phyloP scores from a whole-genome alignment of 2,113 vertebrate genomes.

The Willisornis vidua region DNA sequence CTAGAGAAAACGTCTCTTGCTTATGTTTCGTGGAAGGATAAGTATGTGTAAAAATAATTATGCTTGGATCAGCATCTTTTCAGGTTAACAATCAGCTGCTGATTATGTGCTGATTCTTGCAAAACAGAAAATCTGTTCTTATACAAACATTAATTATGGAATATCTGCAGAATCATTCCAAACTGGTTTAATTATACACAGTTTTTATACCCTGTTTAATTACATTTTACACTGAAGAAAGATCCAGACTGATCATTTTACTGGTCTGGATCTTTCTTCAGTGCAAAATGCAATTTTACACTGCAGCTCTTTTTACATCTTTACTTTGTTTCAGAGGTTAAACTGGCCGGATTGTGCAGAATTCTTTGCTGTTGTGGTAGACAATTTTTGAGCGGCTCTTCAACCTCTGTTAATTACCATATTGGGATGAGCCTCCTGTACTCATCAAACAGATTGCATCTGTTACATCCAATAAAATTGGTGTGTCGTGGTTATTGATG shows the following conservation, averaged over 20 bases:
- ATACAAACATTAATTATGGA: conserved; percentile 74
- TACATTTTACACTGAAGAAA: conserved; percentile 53
- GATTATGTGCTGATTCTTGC: conserved; percentile 71
- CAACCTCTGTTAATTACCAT: conserved; percentile 55
- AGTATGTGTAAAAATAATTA: conserved; percentile 29
- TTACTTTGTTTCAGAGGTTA: conserved; percentile 59
- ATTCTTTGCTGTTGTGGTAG: conserved; percentile 3
- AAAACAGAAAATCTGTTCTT: conserved; percentile 54
- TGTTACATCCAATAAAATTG: conserved; percentile 65
- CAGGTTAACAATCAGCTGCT: conserved; percentile 53
- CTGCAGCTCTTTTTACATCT: conserved; percentile 49
- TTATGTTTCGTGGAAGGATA: neutral
- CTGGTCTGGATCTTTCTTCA: neutral
- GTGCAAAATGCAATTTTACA: neutral
- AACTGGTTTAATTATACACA: conserved; percentile 68
- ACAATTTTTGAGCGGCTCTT: conserved; percentile 46
- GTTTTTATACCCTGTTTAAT: conserved; percentile 54
- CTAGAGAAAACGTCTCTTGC: neutral
- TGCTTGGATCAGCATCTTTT: conserved; percentile 55
- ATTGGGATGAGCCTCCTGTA: conserved; percentile 9
- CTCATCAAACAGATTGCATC: conserved; percentile 36
- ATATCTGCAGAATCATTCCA: conserved; percentile 64
- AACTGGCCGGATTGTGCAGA: conserved; percentile 27
- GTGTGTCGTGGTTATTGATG: conserved; percentile 63
- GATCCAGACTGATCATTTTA: conserved; percentile 39